phyloP scores from a whole-genome alignment of 2,113 vertebrate genomes.

The Seriola quinqueradiata region DNA sequence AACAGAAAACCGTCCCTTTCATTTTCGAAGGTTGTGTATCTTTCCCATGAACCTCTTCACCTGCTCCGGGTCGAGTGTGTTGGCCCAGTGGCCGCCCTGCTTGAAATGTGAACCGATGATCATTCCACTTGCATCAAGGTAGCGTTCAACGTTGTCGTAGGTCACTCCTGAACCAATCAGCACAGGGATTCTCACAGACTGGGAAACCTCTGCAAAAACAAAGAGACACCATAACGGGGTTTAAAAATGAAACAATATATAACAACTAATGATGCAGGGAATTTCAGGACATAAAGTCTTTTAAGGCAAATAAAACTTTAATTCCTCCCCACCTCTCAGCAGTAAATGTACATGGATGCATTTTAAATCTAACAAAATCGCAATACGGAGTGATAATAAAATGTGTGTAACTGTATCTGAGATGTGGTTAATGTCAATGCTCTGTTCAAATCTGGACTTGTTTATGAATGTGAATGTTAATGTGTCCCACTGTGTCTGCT shows the following conservation, averaged over 20 bases:
- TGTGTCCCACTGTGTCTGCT: background rate
- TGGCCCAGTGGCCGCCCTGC: conserved; percentile 87
- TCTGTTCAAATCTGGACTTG: background rate
- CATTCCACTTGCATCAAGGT: conserved; percentile 79
- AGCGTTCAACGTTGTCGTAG: conserved; percentile 84
- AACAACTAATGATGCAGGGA: background rate
- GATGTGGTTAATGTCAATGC: background rate
- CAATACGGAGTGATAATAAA: background rate
- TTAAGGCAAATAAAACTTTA: background rate
- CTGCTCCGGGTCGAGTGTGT: conserved; percentile 79
- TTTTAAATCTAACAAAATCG: background rate
- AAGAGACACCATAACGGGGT: background rate
- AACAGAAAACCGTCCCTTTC: conserved; percentile 25
- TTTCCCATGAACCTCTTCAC: conserved; percentile 88
- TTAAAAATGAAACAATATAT: background rate
- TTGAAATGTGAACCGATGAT: conserved; percentile 92
- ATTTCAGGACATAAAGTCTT: no score
- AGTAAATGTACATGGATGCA: background rate
- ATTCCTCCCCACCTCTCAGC: background rate
- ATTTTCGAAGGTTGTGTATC: conserved; percentile 79
- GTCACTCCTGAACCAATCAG: conserved; percentile 91
- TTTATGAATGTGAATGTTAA: background rate
- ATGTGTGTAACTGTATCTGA: background rate
- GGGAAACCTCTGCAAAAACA: conserved; percentile 82
- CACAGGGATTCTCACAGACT: conserved; percentile 81